Evolutionary conservation across 2,797 vertebrate genomes (phyloP), one percentile per base, ranked within the genome.

Genomic region (Petrocephalus sullivani): DNA sequence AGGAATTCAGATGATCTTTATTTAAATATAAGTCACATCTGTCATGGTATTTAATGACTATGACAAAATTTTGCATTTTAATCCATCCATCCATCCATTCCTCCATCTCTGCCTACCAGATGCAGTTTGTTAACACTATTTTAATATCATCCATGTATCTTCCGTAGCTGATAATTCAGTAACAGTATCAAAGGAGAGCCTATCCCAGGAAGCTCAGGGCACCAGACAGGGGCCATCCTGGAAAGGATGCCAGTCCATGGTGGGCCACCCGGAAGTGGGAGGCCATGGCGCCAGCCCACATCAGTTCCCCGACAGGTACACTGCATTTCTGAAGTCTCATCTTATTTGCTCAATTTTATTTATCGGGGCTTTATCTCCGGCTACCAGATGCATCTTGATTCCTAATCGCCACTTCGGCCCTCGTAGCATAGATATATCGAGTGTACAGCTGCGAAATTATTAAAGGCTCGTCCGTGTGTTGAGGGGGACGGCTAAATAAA

Each of bases 401-500:
- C 56, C 19, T 54, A 85, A 37, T 37, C 84, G 16, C 12, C 28
- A 7, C 28, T 16, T 85, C 28, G 7, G 71, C 56, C 23, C 53
- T 54, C 14, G 2, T 41, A 33, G 56, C 53, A 58, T 85, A 14
- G 33, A 33, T 23, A 54, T 28, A 84, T 23, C 21, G 71, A 46
- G 71, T 0, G 16, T 12, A 85, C 21, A 16, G 41, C 51, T 88
- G 46, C 60, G 64, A 23, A 67, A 88, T 88, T 64, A 83, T 88
- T 64, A 85, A 88, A 49, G 81, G 53, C 49, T 10, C 60, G 37
- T 61, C 46, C 41, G 16, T 46, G 75, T 23, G 82, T 87, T 82
- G n/a, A 61, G 16, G 78, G 28, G 58, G 58, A 84, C 16, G 58
- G 64, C 33, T 64, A 88, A 88, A 88, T 88, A 88, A 84, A 88